Evolutionary conservation across 1,140 invertebrate genomes (phyloP).

Genomic region (Elymnias hypermnestra): DNA sequence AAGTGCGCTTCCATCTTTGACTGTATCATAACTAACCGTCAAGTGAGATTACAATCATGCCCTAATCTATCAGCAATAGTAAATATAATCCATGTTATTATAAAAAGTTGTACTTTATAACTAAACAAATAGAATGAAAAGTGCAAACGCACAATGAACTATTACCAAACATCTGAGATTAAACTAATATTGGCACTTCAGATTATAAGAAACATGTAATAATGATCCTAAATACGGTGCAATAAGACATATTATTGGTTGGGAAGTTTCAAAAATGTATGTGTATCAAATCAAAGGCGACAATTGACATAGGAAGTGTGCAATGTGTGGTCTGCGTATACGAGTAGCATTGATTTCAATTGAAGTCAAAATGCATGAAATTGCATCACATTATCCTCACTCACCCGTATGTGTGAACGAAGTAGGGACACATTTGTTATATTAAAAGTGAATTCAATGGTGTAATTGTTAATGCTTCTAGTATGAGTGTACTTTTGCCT

Average conservation of each 20-base stretch:
- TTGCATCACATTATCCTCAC: conserved; percentile 52
- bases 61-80: no score
- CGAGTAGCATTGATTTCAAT: conserved; percentile 39
- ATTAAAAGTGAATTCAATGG: conserved; percentile 17
- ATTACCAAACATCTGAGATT: neutral
- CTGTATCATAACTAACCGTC: no score
- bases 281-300: conserved; percentile 11
- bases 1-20: no score
- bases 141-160: neutral
- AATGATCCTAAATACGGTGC: neutral
- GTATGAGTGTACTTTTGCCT: conserved; percentile 14
- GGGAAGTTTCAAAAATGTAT: no score
- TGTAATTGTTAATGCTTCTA: conserved; percentile 1
- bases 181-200: neutral
- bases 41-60: no score
- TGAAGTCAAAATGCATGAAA: conserved; percentile 57
- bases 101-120: no score
- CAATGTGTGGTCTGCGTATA: conserved; percentile 53
- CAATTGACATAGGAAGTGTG: conserved; percentile 24
- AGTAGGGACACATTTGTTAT: no score
- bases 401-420: conserved; percentile 7
- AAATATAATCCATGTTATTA: no score
- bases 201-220: neutral
- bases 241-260: neutral
- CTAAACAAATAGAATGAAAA: neutral